These are phyloP conservation scores for Mungos mungo DNA, from an alignment of 2,113 vertebrate species.

Conservation along the genomic window DNA sequence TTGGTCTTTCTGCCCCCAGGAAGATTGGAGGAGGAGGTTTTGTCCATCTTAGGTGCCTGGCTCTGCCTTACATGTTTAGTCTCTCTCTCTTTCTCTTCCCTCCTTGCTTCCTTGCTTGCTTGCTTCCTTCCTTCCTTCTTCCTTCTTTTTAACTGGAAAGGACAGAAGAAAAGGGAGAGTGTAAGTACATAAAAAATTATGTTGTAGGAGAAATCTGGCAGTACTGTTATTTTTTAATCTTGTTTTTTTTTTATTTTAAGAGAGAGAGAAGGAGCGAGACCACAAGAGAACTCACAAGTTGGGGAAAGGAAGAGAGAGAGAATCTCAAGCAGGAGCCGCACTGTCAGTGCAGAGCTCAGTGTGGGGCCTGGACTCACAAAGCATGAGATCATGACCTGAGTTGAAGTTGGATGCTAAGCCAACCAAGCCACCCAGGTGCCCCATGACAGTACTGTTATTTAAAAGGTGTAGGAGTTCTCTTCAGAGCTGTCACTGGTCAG, in stretches of 20 bases:
- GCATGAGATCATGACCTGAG: too few species aligned
- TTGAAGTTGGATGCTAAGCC: too few species aligned
- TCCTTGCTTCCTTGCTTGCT: not conserved
- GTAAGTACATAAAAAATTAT: not conserved
- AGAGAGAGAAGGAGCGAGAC: too few species aligned
- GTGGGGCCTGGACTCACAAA: too few species aligned
- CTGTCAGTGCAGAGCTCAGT: too few species aligned
- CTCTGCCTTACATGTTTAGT: not conserved
- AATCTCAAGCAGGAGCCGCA: too few species aligned
- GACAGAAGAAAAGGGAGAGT: not conserved
- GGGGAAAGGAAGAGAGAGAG: too few species aligned
- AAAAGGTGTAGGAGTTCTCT: not conserved
- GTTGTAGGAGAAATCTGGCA: not conserved
- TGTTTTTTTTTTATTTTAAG: too few species aligned
- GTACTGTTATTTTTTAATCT: too few species aligned
- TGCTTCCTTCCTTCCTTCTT: not conserved
- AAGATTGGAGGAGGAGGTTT: not conserved
- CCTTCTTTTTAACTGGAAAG: not conserved
- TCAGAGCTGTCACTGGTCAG: not conserved
- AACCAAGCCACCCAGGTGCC: too few species aligned
- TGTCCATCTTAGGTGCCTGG: not conserved
- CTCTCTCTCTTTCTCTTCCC: not conserved
- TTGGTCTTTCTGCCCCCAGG: not conserved
- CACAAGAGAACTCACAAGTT: too few species aligned
- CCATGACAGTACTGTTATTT: not conserved